These are phyloP conservation scores for Semotilus atromaculatus DNA, from an alignment of 2,797 vertebrate genomes.

Conservation along the genomic window DNA sequence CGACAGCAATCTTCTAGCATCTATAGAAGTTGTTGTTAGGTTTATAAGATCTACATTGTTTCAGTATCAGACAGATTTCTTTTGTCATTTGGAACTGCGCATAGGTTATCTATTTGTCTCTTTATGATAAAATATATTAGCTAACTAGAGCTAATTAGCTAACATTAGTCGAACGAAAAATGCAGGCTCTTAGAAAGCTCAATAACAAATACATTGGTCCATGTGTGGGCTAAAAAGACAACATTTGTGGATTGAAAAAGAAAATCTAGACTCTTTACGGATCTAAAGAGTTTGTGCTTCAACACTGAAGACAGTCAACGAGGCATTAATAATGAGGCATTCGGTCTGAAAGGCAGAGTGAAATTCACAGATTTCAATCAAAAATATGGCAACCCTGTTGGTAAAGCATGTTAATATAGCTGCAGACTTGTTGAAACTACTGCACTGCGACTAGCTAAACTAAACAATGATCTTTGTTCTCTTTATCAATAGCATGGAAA, in stretches of 20 bases:
- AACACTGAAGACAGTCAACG: slow-evolving; percentile 10
- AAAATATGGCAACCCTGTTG: slow-evolving; percentile 22
- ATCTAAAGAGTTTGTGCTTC: neutral
- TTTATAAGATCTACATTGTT: slow-evolving; percentile 18
- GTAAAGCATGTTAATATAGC: slow-evolving; percentile 8
- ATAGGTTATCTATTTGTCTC: neutral
- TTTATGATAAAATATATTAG: neutral
- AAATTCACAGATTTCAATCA: slow-evolving; percentile 35
- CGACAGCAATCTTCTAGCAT: neutral
- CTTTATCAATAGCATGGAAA: slow-evolving; percentile 28
- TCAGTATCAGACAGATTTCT: neutral
- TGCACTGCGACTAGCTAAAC: neutral
- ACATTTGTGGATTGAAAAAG: neutral
- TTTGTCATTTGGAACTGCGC: neutral
- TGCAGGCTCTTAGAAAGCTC: neutral
- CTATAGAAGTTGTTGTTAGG: neutral
- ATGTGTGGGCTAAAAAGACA: neutral
- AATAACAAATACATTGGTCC: neutral
- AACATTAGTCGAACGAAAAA: slow-evolving; percentile 6
- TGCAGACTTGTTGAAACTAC: slow-evolving; percentile 11
- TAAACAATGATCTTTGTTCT: slow-evolving; percentile 30
- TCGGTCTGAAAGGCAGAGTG: slow-evolving; percentile 31
- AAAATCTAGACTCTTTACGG: neutral
- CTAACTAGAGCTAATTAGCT: too few species aligned
- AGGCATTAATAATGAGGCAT: slow-evolving; percentile 17